Base-by-base conservation (phyloP, 1,140 invertebrate species). In the Vanessa atalanta region DNA sequence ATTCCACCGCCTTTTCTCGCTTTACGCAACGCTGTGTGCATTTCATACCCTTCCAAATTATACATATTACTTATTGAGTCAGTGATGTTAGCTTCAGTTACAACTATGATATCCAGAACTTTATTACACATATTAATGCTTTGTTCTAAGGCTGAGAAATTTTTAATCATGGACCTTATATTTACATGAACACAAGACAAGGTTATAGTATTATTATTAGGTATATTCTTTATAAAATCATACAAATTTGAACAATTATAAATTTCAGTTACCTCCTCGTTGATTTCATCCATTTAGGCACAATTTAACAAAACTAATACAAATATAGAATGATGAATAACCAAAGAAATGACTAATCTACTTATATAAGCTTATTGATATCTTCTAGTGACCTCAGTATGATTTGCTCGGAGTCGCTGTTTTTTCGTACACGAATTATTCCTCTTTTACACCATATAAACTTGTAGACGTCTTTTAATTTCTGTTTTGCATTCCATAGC, bases 401-500 rank as follows among this genome's bases (percentile, higher is more conserved):
- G 6, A 71, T 51, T 16, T n/a, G 50, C n/a, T 71, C 26, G 13
- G 23, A 14, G 31, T 51, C 47, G n/a, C 31, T 51, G 26, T 57
- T 67, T 60, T 66, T 75, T 26, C 73, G 37, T 51, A 55, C 73
- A 47, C 61, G 20, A 15, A 75, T 43, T 15, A 70, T 14, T 55
- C 67, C 75, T 50, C 60, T 77, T 70, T 77, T 77, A 43, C 72
- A 73, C 75, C 75, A 77, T 57, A 77, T 64, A 47, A 73, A 77
- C 23, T 77, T 77, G 47, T 53, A 77, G 2, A 61, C 37, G 11
- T 64, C 65, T 55, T 70, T 73, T 55, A 73, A 55, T 53, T 73
- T 64, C 20, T 77, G 67, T 64, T 71, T 77, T 8, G 71, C 71
- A 13, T 73, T 60, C 71, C 70, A 77, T 47, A 77, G 47, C 3